Percentiles rank a stretch among this genome's conserved stretches.
These are phyloP conservation scores for Leucophenga varia DNA, from an alignment of 1,140 invertebrate genomes.

Conservation along the genomic window DNA sequence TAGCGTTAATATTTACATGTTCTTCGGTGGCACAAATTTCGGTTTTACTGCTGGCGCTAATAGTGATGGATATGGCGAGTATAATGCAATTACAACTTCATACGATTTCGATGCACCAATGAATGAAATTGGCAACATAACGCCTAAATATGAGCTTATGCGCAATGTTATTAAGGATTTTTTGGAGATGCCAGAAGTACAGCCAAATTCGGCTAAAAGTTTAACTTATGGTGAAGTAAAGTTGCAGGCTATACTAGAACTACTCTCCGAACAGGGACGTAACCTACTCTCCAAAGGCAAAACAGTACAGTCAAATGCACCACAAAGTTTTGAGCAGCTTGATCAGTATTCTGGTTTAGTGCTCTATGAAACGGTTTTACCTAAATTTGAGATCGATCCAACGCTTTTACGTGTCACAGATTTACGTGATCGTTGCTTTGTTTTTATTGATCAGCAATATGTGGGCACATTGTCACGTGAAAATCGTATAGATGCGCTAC, in stretches of 20 bases:
- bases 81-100: slow-evolving; percentile 68
- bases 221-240: background rate
- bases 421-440: slow-evolving; percentile 68
- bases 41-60: slow-evolving; percentile 66
- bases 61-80: slow-evolving; percentile 45
- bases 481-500: slow-evolving; percentile 57
- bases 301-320: background rate
- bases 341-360: slow-evolving; percentile 65
- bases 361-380: slow-evolving; percentile 67
- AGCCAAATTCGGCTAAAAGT: background rate
- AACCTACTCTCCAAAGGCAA: slow-evolving; percentile 22
- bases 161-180: slow-evolving; percentile 64
- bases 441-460: slow-evolving; percentile 66
- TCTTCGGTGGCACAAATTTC: slow-evolving; percentile 68
- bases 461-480: slow-evolving; percentile 63
- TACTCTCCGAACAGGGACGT: slow-evolving; percentile 3
- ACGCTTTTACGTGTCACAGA: slow-evolving; percentile 60
- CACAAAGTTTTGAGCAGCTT: slow-evolving; percentile 57
- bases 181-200: slow-evolving; percentile 6
- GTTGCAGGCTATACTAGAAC: background rate
- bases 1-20: slow-evolving; percentile 75
- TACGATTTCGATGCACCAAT: slow-evolving; percentile 83
- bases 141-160: slow-evolving; percentile 38
- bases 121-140: slow-evolving; percentile 72
- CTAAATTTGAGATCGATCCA: slow-evolving; percentile 56